Base-by-base conservation (phyloP, 2,797 vertebrate genomes). In the Telmatherina bonti region DNA sequence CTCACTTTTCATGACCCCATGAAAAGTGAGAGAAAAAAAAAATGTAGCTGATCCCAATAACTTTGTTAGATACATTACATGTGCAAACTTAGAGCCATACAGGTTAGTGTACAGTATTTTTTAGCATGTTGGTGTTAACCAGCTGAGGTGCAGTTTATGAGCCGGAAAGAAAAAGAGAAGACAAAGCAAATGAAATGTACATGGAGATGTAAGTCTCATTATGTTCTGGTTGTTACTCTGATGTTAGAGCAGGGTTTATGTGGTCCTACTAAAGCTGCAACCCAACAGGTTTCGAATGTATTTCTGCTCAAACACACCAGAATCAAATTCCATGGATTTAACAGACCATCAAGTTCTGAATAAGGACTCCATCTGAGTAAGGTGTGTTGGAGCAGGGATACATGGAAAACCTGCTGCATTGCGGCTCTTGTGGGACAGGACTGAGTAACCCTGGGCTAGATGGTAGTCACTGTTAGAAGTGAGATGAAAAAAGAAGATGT, bases 161-260 rank as follows among this genome's bases (percentile, higher is more conserved):
- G 2, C 27, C 29, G 51, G 30, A 59, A 1, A 47, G 60, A 36
- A 4, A 66, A 52, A 72, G 18, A 55, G 11, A 38, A 31, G 60
- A 26, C 38, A 63, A 30, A 35, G 27, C 67, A 58, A 64, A 55
- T 56, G 27, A 9, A 4, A 3, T 57, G 78, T 53, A 45, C 41
- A 36, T 29, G 18, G 15, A 65, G n/a, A 6, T 30, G 57, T 27
- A 59, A 7, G 18, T 18, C 20, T 0, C 16, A 1, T 7, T 26
- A 22, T 29, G 10, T 55, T 22, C 4, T 29, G 9, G 27, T 33
- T n/a, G n/a, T n/a, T n/a, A n/a, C n/a, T n/a, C n/a, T n/a, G 24
- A 20, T 18, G 5, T 53, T 73, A 47, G 30, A 31, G 30, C 30
- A 31, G 30, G 3, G 30, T n/a, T 31, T 31, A 31, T 31, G 3